A percentile compares a stretch with the other conserved stretches of the same genome.
Conservation (phyloP, 1,140 invertebrate species). For the Drosophila pandora region DNA sequence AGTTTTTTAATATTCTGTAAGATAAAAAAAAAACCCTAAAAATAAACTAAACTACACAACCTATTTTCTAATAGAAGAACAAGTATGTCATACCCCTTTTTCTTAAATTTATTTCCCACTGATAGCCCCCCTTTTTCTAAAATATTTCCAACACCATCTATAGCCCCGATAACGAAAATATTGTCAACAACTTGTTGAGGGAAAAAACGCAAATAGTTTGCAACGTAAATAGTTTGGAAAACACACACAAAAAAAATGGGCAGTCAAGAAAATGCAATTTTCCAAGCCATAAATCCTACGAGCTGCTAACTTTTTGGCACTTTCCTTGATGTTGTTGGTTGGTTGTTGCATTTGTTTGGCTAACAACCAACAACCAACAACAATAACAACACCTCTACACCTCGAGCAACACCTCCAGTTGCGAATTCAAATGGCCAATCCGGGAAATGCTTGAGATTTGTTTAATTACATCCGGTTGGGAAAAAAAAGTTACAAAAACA, state of each 20-base stretch:
- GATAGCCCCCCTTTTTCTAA: background rate
- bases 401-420: constrained; percentile 28
- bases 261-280: constrained; percentile 23
- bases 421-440: constrained; percentile 33
- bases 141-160: background rate
- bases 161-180: background rate
- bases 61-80: no score
- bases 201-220: constrained; percentile 12
- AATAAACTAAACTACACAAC: no score
- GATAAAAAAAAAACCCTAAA: no score
- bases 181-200: constrained; percentile 59
- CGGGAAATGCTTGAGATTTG: constrained; percentile 76
- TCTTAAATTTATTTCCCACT: no score
- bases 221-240: constrained; percentile 5
- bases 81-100: no score
- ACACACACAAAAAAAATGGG: constrained; percentile 1
- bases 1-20: no score
- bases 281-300: constrained; percentile 57
- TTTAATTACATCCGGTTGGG: constrained; percentile 75
- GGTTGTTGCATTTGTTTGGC: constrained; percentile 41
- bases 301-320: constrained; percentile 54
- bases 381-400: constrained; percentile 32
- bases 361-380: constrained; percentile 25
- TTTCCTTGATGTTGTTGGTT: constrained; percentile 26
- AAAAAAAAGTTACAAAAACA: background rate